A percentile compares a stretch with the other conserved stretches of the same genome.
Conservation (phyloP, 2,888 invertebrate genomes). For the Incurvaria masculella region DNA sequence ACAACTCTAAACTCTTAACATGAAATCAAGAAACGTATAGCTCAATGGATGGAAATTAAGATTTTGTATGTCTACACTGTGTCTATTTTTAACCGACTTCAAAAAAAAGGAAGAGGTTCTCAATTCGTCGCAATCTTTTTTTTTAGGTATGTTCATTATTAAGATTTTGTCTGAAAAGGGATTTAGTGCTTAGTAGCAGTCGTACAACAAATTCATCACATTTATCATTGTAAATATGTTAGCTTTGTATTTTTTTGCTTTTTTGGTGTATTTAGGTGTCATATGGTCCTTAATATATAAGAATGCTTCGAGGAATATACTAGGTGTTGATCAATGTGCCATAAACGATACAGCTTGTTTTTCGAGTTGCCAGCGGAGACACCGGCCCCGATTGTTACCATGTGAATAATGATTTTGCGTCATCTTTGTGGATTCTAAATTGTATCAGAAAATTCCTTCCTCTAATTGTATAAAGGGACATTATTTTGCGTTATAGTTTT, state of each 20-base stretch:
- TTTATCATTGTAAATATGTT: conserved; percentile 9
- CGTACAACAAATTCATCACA: too few relatives aligned
- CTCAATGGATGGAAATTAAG: too few relatives aligned
- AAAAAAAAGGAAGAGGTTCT: too few relatives aligned
- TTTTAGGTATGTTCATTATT: too few relatives aligned
- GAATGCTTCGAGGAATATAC: conserved; percentile 33
- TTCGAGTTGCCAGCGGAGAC: conserved; percentile 46
- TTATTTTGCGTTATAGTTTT: conserved; percentile 44
- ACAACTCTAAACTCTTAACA: too few relatives aligned
- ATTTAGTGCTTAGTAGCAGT: too few relatives aligned
- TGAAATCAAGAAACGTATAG: too few relatives aligned
- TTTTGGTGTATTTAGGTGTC: conserved; percentile 19
- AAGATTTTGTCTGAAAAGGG: too few relatives aligned
- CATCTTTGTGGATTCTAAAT: neutral
- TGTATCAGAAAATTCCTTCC: conserved; percentile 33
- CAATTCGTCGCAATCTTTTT: too few relatives aligned
- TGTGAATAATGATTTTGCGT: conserved; percentile 16
- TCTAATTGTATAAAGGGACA: conserved; percentile 36
- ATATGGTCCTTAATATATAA: conserved; percentile 53
- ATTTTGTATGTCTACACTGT: too few relatives aligned
- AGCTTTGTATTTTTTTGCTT: conserved; percentile 24
- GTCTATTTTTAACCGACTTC: too few relatives aligned
- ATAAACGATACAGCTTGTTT: conserved; percentile 26
- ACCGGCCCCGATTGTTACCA: conserved; percentile 51
- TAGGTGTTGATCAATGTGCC: conserved; percentile 40